Evolutionary conservation across 2,888 invertebrate genomes (phyloP), one percentile per base, ranked within the genome.

Genomic region (Eristalis intricaria): DNA sequence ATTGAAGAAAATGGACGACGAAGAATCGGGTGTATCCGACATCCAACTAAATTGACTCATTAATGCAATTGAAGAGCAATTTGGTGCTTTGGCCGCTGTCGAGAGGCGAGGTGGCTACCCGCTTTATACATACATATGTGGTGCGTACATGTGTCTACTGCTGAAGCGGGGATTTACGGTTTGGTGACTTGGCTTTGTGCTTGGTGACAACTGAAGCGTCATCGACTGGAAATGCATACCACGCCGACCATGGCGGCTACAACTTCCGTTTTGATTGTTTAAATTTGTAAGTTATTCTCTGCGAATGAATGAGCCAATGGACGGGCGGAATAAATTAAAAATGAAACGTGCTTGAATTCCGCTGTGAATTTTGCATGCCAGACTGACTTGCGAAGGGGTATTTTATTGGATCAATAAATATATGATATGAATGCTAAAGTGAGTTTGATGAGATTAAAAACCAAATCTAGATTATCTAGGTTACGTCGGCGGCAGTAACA

Each of bases 181-280:
- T 79, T 79, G 73, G 26, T 74, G 64, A 58, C 78, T 84, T 74
- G 70, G 10, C 73, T 84, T 84, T 74, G 79, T 63, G 35, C 22
- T 56, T 50, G 60, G 40, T 71, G 40, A 50, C 71, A 43, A 50
- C 38, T 26, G 10, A 70, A 85, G 69, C 77, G 77, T 77, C 82
- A 82, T 77, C 64, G 77, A 77, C 77, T 85, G 82, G 71, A 82
- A 85, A 69, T 85, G 85, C 85, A 85, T 85, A 73, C 76, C 81
- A 60, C 26, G 26, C 26, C 60, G 69, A 68, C 81, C 85, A 85
- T 81, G 85, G 81, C 84, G 84, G 66, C 76, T 73, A 26, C 81
- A 82, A 85, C 85, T 85, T 85, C 85, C 85, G 85, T 82, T 85
- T 81, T 73, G 64, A 74, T 82, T 82, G 82, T 85, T 85, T 73